Evolutionary conservation across 1,140 invertebrate species (phyloP).

Genomic region (Drosophila sp.): DNA sequence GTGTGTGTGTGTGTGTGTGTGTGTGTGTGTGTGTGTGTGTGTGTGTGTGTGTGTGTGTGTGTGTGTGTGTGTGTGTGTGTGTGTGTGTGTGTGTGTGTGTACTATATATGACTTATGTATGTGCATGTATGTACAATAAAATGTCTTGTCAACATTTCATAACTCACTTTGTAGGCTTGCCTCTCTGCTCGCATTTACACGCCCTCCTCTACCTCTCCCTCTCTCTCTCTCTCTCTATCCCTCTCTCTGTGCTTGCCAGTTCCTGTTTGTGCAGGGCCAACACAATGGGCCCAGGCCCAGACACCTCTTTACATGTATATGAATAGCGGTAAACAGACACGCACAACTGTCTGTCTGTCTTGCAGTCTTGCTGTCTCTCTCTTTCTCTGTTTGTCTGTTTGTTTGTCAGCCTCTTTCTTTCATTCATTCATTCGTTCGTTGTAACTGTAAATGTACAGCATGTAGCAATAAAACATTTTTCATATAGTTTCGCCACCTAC

Average conservation of each 20-base stretch:
- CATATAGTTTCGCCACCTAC: constrained; percentile 56
- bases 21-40: constrained; percentile 36
- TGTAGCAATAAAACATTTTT: constrained; percentile 74
- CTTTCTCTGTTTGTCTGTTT: constrained; percentile 42
- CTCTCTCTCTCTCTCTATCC: background rate
- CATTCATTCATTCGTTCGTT: constrained; percentile 16
- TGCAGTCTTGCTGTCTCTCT: constrained; percentile 61
- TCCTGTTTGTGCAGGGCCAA: constrained; percentile 69
- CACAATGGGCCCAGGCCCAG: constrained; percentile 55
- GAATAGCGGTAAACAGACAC: constrained; percentile 66
- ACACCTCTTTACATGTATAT: constrained; percentile 40
- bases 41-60: constrained; percentile 28
- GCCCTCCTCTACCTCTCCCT: background rate
- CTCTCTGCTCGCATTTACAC: too few species aligned
- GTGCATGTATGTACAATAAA: constrained; percentile 58
- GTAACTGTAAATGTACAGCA: constrained; percentile 63
- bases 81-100: constrained; percentile 31
- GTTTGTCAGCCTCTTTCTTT: constrained; percentile 64
- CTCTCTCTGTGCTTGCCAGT: background rate
- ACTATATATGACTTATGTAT: constrained; percentile 48
- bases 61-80: constrained; percentile 10
- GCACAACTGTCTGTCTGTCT: constrained; percentile 49
- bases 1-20: constrained; percentile 41
- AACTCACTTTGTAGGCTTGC: constrained; percentile 69
- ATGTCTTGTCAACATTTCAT: constrained; percentile 81